These are phyloP conservation scores for Parnassius smintheus DNA, from an alignment of 2,888 invertebrate genomes.

Conservation along the genomic window DNA sequence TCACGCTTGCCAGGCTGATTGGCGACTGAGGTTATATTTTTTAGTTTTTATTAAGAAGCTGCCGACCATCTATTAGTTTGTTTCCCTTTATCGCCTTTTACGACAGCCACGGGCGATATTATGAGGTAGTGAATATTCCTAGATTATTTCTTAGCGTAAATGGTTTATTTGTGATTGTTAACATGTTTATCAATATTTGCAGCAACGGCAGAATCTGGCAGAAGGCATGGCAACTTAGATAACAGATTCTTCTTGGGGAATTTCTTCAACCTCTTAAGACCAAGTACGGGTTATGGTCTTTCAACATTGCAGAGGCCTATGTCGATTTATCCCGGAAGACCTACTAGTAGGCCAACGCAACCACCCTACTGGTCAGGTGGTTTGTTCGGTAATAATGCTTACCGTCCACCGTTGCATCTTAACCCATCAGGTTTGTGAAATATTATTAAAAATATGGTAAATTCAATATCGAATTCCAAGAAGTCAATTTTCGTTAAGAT, in stretches of 20 bases:
- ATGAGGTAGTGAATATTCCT: too few species aligned
- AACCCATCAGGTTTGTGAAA: slow-evolving; percentile 54
- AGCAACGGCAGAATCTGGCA: slow-evolving; percentile 23
- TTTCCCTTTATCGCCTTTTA: too few species aligned
- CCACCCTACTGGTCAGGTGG: slow-evolving; percentile 61
- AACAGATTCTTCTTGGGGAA: slow-evolving; percentile 36
- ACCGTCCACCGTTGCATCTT: slow-evolving; percentile 51
- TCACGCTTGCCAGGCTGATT: too few species aligned
- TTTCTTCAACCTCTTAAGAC: slow-evolving; percentile 16
- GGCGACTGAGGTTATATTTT: too few species aligned
- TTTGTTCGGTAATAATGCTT: slow-evolving; percentile 54
- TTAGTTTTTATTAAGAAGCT: too few species aligned
- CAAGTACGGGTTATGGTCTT: slow-evolving; percentile 12
- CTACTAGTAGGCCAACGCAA: slow-evolving; percentile 36
- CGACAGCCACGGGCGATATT: too few species aligned
- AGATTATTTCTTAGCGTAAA: too few species aligned
- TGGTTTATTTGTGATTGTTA: neutral
- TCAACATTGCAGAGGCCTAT: slow-evolving; percentile 6
- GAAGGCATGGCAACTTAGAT: slow-evolving; percentile 12
- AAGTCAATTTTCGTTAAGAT: too few species aligned
- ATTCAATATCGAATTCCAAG: too few species aligned
- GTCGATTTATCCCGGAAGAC: slow-evolving; percentile 25
- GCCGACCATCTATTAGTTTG: too few species aligned
- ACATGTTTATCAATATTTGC: slow-evolving; percentile 1
- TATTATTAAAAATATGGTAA: too few species aligned